Percentiles rank a stretch among this genome's conserved stretches.
These are phyloP conservation scores for Drosophila parthenogenetica DNA, from an alignment of 2,888 invertebrate species.

Conservation along the genomic window DNA sequence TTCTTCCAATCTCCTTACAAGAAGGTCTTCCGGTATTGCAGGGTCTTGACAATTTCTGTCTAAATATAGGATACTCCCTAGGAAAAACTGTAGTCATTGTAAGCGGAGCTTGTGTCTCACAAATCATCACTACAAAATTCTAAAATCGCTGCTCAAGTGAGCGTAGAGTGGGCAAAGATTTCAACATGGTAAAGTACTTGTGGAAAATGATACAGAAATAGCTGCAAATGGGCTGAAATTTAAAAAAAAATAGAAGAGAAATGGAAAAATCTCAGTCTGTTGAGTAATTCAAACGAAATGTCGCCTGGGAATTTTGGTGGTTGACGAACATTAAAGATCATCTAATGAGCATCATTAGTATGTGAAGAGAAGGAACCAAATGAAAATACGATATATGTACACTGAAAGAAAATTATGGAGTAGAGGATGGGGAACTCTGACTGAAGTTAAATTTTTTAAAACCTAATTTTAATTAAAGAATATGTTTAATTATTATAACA, in stretches of 20 bases:
- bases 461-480: too few relatives aligned
- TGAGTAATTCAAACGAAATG: slow-evolving; percentile 72
- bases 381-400: not conserved
- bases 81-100: slow-evolving; percentile 11
- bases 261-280: slow-evolving; percentile 42
- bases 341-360: slow-evolving; percentile 79
- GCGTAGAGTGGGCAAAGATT: slow-evolving; percentile 1
- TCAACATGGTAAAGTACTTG: not conserved
- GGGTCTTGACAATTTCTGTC: slow-evolving; percentile 40
- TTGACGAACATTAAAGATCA: slow-evolving; percentile 65
- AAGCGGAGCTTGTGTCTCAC: slow-evolving; percentile 53
- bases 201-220: slow-evolving; percentile 52
- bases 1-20: not conserved
- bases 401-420: too few relatives aligned
- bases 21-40: slow-evolving; percentile 10
- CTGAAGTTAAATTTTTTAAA: too few relatives aligned
- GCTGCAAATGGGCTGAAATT: slow-evolving; percentile 57
- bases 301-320: slow-evolving; percentile 50
- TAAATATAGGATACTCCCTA: slow-evolving; percentile 54
- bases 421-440: too few relatives aligned
- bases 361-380: slow-evolving; percentile 35
- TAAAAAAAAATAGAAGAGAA: slow-evolving; percentile 5
- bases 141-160: slow-evolving; percentile 33
- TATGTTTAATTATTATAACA: too few relatives aligned
- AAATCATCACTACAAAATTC: slow-evolving; percentile 49